Evolutionary conservation across 2,888 invertebrate species (phyloP).

Genomic region (Lasioglossum lativentre): DNA sequence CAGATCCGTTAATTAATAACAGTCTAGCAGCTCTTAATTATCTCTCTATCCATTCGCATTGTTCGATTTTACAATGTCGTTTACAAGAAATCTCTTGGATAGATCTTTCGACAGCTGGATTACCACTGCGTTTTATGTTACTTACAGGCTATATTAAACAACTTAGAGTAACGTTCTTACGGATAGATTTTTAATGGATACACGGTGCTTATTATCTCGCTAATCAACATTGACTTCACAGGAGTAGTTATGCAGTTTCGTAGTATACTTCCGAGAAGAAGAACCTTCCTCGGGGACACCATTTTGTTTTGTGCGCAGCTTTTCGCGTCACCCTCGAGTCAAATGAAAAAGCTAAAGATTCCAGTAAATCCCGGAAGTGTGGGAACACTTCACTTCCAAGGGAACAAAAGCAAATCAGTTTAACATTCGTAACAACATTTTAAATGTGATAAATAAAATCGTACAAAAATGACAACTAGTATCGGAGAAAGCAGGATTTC

Average conservation of each 20-base stretch:
- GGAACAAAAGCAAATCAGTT: neutral
- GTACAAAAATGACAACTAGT: neutral
- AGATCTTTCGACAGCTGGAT: constrained; percentile 14
- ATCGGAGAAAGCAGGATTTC: neutral
- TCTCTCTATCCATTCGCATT: neutral
- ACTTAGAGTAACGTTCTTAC: constrained; percentile 32
- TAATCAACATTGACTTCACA: constrained; percentile 83
- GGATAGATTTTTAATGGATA: constrained; percentile 21
- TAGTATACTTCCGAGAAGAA: constrained; percentile 62
- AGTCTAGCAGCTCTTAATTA: neutral
- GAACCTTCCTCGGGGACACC: constrained; percentile 63
- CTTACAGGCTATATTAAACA: constrained; percentile 25
- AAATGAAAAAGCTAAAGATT: neutral
- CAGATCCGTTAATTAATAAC: neutral
- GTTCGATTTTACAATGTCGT: no score
- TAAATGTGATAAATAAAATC: neutral
- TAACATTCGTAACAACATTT: neutral
- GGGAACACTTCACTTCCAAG: no score
- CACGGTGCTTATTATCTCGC: constrained; percentile 56
- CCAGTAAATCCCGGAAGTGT: no score
- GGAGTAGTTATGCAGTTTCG: constrained; percentile 78
- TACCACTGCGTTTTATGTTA: neutral
- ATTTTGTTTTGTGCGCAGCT: constrained; percentile 77
- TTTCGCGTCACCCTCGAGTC: constrained; percentile 62
- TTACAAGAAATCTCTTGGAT: neutral